Base-by-base conservation (phyloP, 2,888 invertebrate species). In the Rosalia funebris region DNA sequence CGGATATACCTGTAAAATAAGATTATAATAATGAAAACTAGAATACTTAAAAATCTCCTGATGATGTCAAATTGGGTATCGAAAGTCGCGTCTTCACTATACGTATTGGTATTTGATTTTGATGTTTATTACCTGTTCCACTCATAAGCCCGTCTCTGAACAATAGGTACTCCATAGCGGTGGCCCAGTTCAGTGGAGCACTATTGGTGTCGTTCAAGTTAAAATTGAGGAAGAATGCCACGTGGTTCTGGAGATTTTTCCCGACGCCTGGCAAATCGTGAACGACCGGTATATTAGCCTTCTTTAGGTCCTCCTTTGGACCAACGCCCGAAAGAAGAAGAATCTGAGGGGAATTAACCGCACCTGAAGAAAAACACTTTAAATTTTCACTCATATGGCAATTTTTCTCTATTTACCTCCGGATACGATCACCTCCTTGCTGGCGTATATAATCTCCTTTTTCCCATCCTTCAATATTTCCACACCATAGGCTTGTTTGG, bases 261-360 rank as follows among this genome's bases (percentile, higher is more conserved):
- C 93, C 95, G 7, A 95, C 95, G 0, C 90, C 90, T 0, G 92
- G 92, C 34, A 95, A 83, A 74, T 89, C 83, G 71, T 91, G 91
- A 1, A 93, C 81, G 0, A 88, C 83, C 0, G 87, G 87, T 0
- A 93, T 87, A 14, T 91, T 83, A 1, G 84, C 82, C 19, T 71
- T 66, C 60, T 85, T 71, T 12, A 95, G 83, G 11, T 94, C 91
- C 0, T 87, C 87, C 1, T 85, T 86, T 20, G 92, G 92, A 0
- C 95, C 95, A 9, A 97, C 85, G 7, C 98, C 98, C 68, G 96
- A 96, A 37, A 96, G 85, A 74, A 97, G 86, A 10, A 98, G 87
- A 44, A 98, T 83, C 78, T 98, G 98, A 0, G 98, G 97, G 0
- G 96, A 93, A 69, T 95, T 97, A 0, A 98, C 92, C 9, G 98